Conservation (phyloP, 2,888 invertebrate species). For the Amphimallon solstitiale region DNA sequence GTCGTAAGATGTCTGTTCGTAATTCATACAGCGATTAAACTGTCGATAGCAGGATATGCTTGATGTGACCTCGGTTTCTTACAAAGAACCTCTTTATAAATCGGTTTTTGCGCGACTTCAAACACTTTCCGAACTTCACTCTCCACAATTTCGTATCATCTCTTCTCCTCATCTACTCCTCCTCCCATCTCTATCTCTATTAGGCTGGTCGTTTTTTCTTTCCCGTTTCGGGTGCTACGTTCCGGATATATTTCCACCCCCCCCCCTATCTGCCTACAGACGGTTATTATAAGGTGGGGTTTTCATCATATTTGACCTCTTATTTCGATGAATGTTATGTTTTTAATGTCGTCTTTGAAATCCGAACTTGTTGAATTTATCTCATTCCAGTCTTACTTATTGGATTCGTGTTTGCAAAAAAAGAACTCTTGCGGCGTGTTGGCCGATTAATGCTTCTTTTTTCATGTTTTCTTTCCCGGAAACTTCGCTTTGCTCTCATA, state of each 20-base stretch:
- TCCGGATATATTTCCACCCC: background rate
- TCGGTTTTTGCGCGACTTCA: conserved; percentile 38
- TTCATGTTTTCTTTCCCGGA: background rate
- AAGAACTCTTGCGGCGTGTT: background rate
- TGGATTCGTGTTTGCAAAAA: background rate
- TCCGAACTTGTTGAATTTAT: conserved; percentile 18
- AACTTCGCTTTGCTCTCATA: background rate
- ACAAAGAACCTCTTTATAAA: conserved; percentile 38
- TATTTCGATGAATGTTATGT: conserved; percentile 29
- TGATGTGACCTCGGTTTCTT: conserved; percentile 38
- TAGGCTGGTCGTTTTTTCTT: conserved; percentile 16
- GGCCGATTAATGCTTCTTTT: conserved; percentile 8
- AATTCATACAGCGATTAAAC: conserved; percentile 53
- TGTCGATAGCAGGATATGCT: conserved; percentile 49
- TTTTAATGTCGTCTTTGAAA: conserved; percentile 22
- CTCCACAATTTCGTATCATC: conserved; percentile 19
- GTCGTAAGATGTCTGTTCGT: conserved; percentile 51
- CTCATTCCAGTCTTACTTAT: conserved; percentile 2
- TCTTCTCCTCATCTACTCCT: background rate
- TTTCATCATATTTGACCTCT: conserved; percentile 26
- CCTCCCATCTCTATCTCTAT: conserved; percentile 16
- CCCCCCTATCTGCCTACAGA: background rate
- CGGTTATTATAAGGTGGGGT: background rate
- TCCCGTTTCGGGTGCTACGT: conserved; percentile 8
- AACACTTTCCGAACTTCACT: conserved; percentile 36